A percentile compares a stretch with the other conserved stretches of the same genome.
Conservation (phyloP, 1,140 invertebrate species). For the Artemia franciscana region DNA sequence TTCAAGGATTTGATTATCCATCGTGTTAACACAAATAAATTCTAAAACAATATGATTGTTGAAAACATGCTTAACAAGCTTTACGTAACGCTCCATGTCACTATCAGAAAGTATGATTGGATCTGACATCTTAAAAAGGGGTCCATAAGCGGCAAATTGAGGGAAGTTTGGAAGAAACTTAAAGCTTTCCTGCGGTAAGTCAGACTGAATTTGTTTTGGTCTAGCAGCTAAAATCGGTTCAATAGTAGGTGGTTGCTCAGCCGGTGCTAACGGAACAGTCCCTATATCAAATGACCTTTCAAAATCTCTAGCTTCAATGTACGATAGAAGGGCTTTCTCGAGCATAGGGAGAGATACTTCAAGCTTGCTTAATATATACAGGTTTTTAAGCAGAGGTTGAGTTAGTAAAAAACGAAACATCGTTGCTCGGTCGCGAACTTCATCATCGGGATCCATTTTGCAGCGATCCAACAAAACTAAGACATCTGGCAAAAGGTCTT, state of each 20-base stretch:
- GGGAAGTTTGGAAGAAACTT: slow-evolving; percentile 57
- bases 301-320: slow-evolving; percentile 44
- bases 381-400: no score
- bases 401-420: slow-evolving; percentile 71
- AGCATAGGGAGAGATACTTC: slow-evolving; percentile 59
- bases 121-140: slow-evolving; percentile 66
- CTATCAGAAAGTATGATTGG: slow-evolving; percentile 86
- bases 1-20: slow-evolving; percentile 82
- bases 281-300: slow-evolving; percentile 62
- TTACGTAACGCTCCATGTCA: slow-evolving; percentile 93
- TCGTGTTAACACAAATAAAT: slow-evolving; percentile 86
- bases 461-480: slow-evolving; percentile 51
- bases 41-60: slow-evolving; percentile 58
- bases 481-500: slow-evolving; percentile 70
- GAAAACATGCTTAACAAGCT: slow-evolving; percentile 84
- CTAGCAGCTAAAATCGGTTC: no score
- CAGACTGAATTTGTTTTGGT: no score
- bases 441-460: slow-evolving; percentile 90
- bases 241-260: slow-evolving; percentile 17
- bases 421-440: slow-evolving; percentile 92
- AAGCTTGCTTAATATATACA: slow-evolving; percentile 54
- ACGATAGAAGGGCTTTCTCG: slow-evolving; percentile 61
- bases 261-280: slow-evolving; percentile 47
- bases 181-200: slow-evolving; percentile 72
- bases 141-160: slow-evolving; percentile 30